phyloP scores from a whole-genome alignment of 2,113 vertebrate genomes.

The Falco punctatus region DNA sequence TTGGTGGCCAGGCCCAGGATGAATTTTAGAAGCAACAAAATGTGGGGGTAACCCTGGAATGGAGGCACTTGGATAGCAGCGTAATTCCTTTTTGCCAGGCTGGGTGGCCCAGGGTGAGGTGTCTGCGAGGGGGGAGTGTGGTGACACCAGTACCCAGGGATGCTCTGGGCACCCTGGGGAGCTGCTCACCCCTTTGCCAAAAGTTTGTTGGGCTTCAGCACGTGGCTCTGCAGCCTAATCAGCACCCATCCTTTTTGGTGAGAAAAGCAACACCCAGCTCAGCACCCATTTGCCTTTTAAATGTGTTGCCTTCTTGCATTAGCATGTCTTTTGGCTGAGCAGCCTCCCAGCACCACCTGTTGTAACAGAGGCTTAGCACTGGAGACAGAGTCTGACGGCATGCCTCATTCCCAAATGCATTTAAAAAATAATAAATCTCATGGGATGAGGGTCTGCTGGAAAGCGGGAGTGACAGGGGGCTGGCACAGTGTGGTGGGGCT shows the following conservation, averaged over 20 bases:
- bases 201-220: background rate
- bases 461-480: background rate
- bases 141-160: background rate
- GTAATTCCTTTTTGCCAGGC: background rate
- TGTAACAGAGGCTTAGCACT: background rate
- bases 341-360: background rate
- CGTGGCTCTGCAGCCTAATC: background rate
- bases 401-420: background rate
- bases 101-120: background rate
- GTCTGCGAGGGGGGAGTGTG: background rate
- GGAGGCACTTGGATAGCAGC: rapidly evolving
- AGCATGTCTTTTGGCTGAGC: background rate
- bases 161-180: background rate
- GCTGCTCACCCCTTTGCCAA: background rate
- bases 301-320: background rate
- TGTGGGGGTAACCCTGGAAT: rapidly evolving
- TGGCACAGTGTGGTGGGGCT: background rate
- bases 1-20: background rate
- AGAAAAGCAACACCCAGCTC: background rate
- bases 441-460: background rate
- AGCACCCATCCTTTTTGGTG: background rate
- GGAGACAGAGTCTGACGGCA: background rate
- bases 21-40: background rate
- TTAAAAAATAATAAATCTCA: background rate
- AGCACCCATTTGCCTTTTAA: slow-evolving; percentile 11